Evolutionary conservation across 2,113 vertebrate species (phyloP).

Genomic region (Eubucco bourcierii): DNA sequence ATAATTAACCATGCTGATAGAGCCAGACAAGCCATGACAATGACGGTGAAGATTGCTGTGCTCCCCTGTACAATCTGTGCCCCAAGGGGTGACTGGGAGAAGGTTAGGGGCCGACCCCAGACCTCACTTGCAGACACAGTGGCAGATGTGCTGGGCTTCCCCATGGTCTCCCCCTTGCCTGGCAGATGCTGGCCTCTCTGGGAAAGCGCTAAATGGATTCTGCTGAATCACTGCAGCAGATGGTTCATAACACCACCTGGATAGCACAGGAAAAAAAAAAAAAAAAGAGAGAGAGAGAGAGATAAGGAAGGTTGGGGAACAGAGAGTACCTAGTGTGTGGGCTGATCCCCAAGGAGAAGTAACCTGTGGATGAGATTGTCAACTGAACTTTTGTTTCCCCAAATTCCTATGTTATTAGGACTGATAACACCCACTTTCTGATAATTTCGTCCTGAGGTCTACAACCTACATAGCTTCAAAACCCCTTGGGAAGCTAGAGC

Average conservation of each 20-base stretch:
- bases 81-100: background rate
- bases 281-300: background rate
- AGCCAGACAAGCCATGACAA: background rate
- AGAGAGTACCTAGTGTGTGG: constrained; percentile 32
- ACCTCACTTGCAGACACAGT: background rate
- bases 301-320: constrained; percentile 49
- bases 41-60: background rate
- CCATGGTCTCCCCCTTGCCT: constrained; percentile 47
- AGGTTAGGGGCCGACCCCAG: constrained; percentile 24
- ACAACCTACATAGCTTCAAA: background rate
- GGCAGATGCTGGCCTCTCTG: constrained; percentile 62
- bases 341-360: constrained; percentile 1
- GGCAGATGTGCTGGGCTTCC: constrained; percentile 58
- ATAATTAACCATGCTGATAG: background rate
- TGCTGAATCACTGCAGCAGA: constrained; percentile 70
- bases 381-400: background rate
- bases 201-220: constrained; percentile 67
- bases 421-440: background rate
- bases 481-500: background rate
- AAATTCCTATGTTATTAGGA: background rate
- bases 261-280: constrained; percentile 11
- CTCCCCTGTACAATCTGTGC: rapidly evolving
- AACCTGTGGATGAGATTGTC: background rate
- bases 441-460: background rate
- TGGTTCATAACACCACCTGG: constrained; percentile 61